phyloP scores from a whole-genome alignment of 2,797 vertebrate genomes.

The Notolepis coatsorum region DNA sequence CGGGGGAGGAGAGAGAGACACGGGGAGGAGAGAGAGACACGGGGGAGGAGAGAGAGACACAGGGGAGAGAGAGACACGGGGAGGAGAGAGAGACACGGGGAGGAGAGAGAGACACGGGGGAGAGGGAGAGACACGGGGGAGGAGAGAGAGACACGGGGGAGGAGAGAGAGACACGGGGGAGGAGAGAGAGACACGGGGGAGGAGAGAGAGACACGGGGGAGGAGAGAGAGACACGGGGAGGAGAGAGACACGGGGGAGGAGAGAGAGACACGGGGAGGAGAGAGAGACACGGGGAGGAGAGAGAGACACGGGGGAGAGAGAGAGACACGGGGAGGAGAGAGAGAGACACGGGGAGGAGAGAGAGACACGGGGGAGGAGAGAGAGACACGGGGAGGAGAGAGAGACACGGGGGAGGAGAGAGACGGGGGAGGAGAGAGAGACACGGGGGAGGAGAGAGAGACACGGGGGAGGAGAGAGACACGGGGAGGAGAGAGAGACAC shows the following conservation, averaged over 20 bases:
- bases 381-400: conserved; percentile 70
- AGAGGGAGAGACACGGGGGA: conserved; percentile 71
- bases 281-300: conserved; percentile 71
- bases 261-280: conserved; percentile 71
- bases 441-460: conserved; percentile 72
- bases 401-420: conserved; percentile 72
- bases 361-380: conserved; percentile 72
- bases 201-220: conserved; percentile 72
- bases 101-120: conserved; percentile 72
- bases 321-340: conserved; percentile 73
- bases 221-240: conserved; percentile 72
- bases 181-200: conserved; percentile 72
- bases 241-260: conserved; percentile 73
- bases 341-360: conserved; percentile 72
- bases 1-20: conserved; percentile 72
- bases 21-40: conserved; percentile 72
- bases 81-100: conserved; percentile 72
- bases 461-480: conserved; percentile 72
- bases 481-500: conserved; percentile 74
- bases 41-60: conserved; percentile 74
- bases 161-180: conserved; percentile 72
- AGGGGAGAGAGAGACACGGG: conserved; percentile 70
- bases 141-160: conserved; percentile 72
- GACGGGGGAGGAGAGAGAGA: conserved; percentile 68
- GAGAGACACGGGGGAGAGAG: conserved; percentile 67